Evolutionary conservation across 2,113 vertebrate species (phyloP), one percentile per base, ranked within the genome.

Genomic region (Gymnogyps californianus): DNA sequence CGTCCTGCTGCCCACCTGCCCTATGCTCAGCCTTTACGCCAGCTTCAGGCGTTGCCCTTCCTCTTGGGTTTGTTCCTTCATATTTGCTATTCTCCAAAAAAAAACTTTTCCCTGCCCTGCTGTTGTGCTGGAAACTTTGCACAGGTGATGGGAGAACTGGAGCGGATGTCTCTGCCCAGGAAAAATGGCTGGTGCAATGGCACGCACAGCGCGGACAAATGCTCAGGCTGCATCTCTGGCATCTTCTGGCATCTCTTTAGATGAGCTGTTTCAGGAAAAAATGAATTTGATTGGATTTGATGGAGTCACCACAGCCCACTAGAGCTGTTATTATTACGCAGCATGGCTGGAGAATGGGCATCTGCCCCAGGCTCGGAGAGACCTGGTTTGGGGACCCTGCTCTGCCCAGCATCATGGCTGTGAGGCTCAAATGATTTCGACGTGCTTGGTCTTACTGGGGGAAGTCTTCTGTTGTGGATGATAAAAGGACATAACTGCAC

Each of bases 341-440:
- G 16, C 0, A 0, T 25, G 40, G 11, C 31, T 86, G 49, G 49
- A 55, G 58, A 76, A 57, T 1, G 4, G 7, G 12, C 2, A 2
- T 67, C 40, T 88, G 58, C 31, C 40, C 17, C 49, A 69, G 31
- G 14, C 62, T 64, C 3, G 0, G 36, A 58, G 19, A 74, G 2
- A 58, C 13, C 11, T 32, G 40, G 16, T 54, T 28, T 61, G 52
- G 44, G 7, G 31, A 59, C 5, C 1, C 34, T 57, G 34, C 28
- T 77, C 29, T 87, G 51, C 32, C 38, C 6, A 3, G 26, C n/a
- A 52, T 25, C 0, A 0, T 2, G 3, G 25, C 58, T 71, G 8
- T n/a, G 47, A 92, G 72, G 59, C 29, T 77, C 90, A 65, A 54
- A 70, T 51, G 6, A 90, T 90, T 96, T 96, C 90, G 87, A 78